These are phyloP conservation scores for Arizona elegans DNA, from an alignment of 2,113 vertebrate genomes.

Conservation along the genomic window DNA sequence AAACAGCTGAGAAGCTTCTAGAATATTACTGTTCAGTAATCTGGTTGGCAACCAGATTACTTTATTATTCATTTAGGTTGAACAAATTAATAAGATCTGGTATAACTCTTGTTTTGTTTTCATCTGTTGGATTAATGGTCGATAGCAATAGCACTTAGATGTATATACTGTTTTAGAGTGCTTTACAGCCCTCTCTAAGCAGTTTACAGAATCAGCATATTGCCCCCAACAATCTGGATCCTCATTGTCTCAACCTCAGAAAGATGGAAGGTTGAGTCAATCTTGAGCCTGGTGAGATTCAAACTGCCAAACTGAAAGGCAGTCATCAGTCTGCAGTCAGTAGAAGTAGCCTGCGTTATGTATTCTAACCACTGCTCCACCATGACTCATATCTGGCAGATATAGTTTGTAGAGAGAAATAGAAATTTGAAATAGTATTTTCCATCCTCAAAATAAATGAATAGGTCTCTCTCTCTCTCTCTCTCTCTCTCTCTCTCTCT, in stretches of 20 bases:
- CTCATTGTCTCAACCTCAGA: no score
- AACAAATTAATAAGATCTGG: slow-evolving; percentile 1
- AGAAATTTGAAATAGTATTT: neutral
- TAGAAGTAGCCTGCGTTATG: no score
- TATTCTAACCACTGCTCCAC: no score
- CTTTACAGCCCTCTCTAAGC: no score
- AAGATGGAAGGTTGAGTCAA: no score
- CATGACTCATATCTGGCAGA: neutral
- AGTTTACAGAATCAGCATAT: no score
- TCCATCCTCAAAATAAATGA: neutral
- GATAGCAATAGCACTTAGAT: neutral
- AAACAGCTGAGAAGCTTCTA: neutral
- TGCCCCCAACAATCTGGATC: no score
- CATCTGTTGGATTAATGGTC: neutral
- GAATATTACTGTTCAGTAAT: neutral
- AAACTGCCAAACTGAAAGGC: no score
- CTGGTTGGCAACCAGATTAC: slow-evolving; percentile 4
- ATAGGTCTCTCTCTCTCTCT: neutral
- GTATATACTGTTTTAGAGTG: no score
- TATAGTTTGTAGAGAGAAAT: neutral
- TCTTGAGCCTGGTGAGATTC: no score
- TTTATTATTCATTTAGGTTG: slow-evolving; percentile 12
- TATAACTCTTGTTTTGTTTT: neutral
- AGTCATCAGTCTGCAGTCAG: no score
- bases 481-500: no score